Conservation (phyloP, 2,797 vertebrate species). For the Scomberomorus guttatus region DNA sequence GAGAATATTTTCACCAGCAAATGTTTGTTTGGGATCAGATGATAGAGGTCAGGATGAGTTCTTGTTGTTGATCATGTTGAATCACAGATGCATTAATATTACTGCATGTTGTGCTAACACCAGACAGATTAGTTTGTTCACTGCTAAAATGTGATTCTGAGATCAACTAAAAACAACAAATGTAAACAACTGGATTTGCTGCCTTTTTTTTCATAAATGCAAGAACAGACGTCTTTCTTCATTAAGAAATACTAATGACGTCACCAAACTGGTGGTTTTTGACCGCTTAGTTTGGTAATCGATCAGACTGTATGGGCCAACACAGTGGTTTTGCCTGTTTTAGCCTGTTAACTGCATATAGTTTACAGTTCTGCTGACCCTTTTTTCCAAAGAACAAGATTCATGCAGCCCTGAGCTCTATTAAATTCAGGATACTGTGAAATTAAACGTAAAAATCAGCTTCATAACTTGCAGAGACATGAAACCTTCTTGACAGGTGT, state of each 20-base stretch:
- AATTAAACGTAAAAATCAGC: background rate
- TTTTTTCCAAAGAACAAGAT: background rate
- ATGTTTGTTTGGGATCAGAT: constrained; percentile 35
- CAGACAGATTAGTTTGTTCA: constrained; percentile 11
- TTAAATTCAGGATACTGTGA: background rate
- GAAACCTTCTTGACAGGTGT: background rate
- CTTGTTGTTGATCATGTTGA: constrained; percentile 6
- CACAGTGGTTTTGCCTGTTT: constrained; percentile 17
- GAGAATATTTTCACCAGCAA: constrained; percentile 72
- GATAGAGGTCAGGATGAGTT: background rate
- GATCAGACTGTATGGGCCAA: background rate
- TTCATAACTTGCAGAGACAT: background rate
- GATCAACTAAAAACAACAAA: background rate
- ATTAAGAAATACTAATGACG: background rate
- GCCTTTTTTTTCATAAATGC: background rate
- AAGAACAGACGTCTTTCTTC: background rate
- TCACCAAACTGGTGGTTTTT: background rate
- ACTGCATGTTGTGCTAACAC: constrained; percentile 22
- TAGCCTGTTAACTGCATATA: background rate
- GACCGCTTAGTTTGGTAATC: background rate
- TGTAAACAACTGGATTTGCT: background rate
- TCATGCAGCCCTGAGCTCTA: background rate
- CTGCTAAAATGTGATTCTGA: background rate
- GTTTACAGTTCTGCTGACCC: background rate
- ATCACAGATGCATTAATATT: constrained; percentile 28